These are phyloP conservation scores for Zeuzera pyrina DNA, from an alignment of 2,888 invertebrate genomes.

Conservation along the genomic window DNA sequence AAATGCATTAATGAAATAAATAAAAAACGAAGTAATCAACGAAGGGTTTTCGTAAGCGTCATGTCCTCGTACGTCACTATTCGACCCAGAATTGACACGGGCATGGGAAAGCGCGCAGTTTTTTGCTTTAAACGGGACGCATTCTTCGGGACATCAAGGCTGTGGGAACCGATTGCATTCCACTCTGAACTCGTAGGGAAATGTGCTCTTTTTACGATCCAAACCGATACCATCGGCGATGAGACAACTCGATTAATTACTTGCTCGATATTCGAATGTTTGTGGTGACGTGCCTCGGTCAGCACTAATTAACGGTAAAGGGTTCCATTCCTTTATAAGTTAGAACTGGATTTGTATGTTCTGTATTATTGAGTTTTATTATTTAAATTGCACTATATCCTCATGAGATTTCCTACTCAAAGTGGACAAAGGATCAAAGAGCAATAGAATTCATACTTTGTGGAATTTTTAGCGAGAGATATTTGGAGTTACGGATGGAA, in stretches of 20 bases:
- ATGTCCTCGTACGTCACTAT: conserved; percentile 25
- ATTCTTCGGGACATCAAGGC: conserved; percentile 52
- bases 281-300: conserved; percentile 27
- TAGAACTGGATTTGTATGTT: too few relatives aligned
- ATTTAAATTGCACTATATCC: too few relatives aligned
- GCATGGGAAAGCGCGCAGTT: conserved; percentile 64
- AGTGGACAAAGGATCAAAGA: too few relatives aligned
- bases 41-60: conserved; percentile 10
- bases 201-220: conserved; percentile 51
- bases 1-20: conserved; percentile 20
- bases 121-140: conserved; percentile 53
- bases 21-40: not conserved
- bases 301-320: conserved; percentile 1
- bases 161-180: conserved; percentile 70
- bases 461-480: too few relatives aligned
- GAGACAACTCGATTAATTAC: conserved; percentile 59
- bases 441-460: too few relatives aligned
- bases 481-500: too few relatives aligned
- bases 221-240: conserved; percentile 54
- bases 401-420: too few relatives aligned
- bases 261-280: conserved; percentile 40
- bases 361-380: too few relatives aligned
- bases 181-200: conserved; percentile 40
- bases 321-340: too few relatives aligned
- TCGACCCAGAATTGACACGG: conserved; percentile 39